Conservation (phyloP, 2,888 invertebrate species). For the Heliconius charithonia region DNA sequence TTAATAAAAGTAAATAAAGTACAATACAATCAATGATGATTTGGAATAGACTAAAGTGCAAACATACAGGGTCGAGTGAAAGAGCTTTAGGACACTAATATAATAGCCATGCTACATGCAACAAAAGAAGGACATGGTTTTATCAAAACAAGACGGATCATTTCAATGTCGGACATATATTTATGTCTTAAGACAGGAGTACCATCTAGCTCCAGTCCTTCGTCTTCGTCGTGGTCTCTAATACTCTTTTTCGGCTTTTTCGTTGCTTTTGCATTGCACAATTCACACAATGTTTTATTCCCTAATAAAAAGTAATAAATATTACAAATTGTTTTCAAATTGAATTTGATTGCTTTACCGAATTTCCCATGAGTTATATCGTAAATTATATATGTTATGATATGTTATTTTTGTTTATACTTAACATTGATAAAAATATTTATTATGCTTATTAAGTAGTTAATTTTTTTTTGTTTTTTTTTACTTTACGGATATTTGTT, state of each 20-base stretch:
- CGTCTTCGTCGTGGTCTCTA: constrained; percentile 77
- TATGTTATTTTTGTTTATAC: not conserved
- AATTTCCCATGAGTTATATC: not conserved
- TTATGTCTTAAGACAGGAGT: constrained; percentile 53
- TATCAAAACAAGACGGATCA: constrained; percentile 32
- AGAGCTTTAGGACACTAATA: constrained; percentile 28
- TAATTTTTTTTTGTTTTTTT: too few relatives aligned
- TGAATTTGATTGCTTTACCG: constrained; percentile 50
- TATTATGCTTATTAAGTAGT: not conserved
- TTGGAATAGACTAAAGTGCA: constrained; percentile 11
- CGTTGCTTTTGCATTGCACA: constrained; percentile 89
- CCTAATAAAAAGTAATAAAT: constrained; percentile 84
- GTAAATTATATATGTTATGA: not conserved
- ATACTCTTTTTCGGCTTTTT: constrained; percentile 88
- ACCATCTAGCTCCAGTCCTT: constrained; percentile 75
- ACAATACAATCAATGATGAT: constrained; percentile 3
- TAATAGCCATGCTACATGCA: constrained; percentile 62
- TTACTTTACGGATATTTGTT: not conserved
- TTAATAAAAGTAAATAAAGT: not conserved
- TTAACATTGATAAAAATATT: not conserved
- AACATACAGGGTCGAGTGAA: constrained; percentile 14
- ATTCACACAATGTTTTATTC: constrained; percentile 95
- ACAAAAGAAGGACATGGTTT: constrained; percentile 49
- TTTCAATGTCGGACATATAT: constrained; percentile 27
- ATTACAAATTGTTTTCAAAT: constrained; percentile 47